Conservation (phyloP, 2,797 vertebrate species). For the Hemitrygon akajei region DNA sequence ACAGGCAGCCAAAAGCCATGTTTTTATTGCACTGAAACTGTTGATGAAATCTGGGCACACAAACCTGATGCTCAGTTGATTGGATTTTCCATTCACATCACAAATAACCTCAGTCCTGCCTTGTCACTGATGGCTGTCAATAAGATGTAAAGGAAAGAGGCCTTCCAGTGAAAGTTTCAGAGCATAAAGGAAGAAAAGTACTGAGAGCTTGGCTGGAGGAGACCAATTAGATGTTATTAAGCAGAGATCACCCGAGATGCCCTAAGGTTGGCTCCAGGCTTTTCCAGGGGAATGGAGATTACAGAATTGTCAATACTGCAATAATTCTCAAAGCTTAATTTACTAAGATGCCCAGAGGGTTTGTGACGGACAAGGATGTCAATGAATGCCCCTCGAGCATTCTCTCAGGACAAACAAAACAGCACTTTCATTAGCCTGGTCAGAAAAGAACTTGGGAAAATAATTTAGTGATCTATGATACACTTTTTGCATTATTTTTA, state of each 20-base stretch:
- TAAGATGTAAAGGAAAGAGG: not conserved
- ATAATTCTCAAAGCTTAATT: not conserved
- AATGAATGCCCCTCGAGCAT: not conserved
- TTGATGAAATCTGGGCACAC: no score
- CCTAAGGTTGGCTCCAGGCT: not conserved
- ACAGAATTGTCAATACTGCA: not conserved
- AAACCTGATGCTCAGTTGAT: not conserved
- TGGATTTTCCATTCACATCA: not conserved
- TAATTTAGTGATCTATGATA: not conserved
- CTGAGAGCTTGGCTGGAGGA: not conserved
- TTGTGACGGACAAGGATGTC: not conserved
- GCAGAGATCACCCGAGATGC: not conserved
- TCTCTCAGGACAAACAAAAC: not conserved
- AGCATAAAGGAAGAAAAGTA: not conserved
- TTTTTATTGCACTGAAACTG: no score
- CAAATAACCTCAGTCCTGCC: not conserved
- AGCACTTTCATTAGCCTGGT: not conserved
- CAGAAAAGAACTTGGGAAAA: not conserved
- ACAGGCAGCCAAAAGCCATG: no score
- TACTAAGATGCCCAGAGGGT: not conserved
- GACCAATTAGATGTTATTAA: not conserved
- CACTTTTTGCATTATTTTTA: not conserved
- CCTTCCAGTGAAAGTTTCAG: not conserved
- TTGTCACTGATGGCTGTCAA: not conserved
- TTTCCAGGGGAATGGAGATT: not conserved